phyloP scores from a whole-genome alignment of 2,797 vertebrate species.

The Brachyalestes nurse region DNA sequence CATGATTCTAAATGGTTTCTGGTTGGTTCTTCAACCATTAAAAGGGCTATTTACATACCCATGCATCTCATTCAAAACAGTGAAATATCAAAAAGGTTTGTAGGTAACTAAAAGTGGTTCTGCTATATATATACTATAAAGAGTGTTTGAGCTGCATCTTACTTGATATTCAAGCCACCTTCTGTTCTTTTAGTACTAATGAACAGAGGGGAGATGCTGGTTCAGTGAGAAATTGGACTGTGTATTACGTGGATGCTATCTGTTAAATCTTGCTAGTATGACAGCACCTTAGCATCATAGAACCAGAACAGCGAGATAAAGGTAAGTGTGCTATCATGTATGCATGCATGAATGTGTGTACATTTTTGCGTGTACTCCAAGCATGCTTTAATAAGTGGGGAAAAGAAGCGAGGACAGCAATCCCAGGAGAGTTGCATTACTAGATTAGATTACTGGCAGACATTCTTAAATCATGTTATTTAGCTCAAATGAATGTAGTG shows the following conservation, averaged over 20 bases:
- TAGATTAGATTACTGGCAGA: slow-evolving; percentile 59
- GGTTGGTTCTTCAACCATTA: too few species aligned
- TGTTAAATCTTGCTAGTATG: slow-evolving; percentile 9
- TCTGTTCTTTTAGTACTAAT: background rate
- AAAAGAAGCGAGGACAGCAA: slow-evolving; percentile 34
- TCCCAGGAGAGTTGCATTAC: slow-evolving; percentile 58
- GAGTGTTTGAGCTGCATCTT: background rate
- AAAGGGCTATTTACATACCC: background rate
- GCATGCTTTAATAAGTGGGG: background rate
- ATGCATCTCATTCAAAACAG: background rate
- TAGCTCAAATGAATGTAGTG: slow-evolving; percentile 56
- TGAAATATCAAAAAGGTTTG: background rate
- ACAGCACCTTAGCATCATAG: background rate
- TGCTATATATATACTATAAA: too few species aligned
- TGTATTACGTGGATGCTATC: background rate
- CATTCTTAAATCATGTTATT: slow-evolving; percentile 64
- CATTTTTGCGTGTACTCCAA: slow-evolving; percentile 1
- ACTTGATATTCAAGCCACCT: background rate
- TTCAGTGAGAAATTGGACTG: background rate
- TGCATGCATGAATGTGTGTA: background rate
- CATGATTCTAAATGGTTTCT: background rate
- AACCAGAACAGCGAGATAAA: background rate
- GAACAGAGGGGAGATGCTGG: background rate
- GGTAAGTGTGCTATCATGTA: background rate
- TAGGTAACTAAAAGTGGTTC: too few species aligned